These are phyloP conservation scores for Agelas oroides DNA, from an alignment of 37 sponge, comb jelly and placozoan species.

Conservation along the genomic window DNA sequence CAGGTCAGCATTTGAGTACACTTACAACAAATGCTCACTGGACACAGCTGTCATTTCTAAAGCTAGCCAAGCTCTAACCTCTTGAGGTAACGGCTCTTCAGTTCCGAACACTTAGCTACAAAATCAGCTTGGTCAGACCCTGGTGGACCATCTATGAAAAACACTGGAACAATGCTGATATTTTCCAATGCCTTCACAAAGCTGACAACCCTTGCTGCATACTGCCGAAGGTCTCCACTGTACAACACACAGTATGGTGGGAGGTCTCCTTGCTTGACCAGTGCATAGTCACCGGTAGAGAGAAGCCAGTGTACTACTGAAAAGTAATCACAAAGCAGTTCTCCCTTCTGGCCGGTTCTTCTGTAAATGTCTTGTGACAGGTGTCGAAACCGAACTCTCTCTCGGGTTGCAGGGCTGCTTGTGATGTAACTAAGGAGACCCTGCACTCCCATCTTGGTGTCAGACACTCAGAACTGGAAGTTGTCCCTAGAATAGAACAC, in stretches of 20 bases:
- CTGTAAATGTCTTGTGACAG: constrained; percentile 2
- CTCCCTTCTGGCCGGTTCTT: constrained; percentile 24
- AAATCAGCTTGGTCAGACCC: not conserved
- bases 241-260: constrained; percentile 48
- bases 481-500: too few relatives aligned
- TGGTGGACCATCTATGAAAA: constrained; percentile 45
- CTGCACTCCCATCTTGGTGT: constrained; percentile 19
- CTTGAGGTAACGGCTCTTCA: constrained; percentile 9
- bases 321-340: constrained; percentile 38
- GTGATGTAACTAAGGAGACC: constrained; percentile 42
- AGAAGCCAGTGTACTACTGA: constrained; percentile 32
- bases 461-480: too few relatives aligned
- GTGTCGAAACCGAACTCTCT: constrained; percentile 14
- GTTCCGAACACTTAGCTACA: not conserved
- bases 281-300: not conserved
- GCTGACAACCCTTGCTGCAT: constrained; percentile 16
- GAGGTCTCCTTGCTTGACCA: constrained; percentile 8
- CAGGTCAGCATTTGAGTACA: constrained; percentile 17
- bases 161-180: constrained; percentile 50
- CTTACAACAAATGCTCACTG: constrained; percentile 55
- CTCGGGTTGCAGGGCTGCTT: constrained; percentile 19
- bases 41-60: too few relatives aligned
- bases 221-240: constrained; percentile 36
- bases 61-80: not conserved
- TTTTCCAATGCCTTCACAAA: constrained; percentile 52